Conservation (phyloP, 2,888 invertebrate species). For the Tenthredo livida region DNA sequence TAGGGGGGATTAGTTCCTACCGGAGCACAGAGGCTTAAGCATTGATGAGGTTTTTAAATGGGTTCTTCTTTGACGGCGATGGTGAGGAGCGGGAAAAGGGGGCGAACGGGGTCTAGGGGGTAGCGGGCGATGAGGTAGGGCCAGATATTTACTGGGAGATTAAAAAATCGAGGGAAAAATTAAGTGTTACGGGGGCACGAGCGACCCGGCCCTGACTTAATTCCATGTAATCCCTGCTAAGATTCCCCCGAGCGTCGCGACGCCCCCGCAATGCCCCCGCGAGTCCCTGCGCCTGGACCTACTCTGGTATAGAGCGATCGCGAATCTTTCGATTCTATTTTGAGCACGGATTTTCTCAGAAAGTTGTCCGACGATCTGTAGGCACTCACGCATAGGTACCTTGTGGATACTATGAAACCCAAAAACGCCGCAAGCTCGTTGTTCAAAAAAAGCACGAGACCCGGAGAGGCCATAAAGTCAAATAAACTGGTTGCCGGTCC, state of each 20-base stretch:
- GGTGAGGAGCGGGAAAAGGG: slow-evolving; percentile 55
- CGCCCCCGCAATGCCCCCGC: slow-evolving; percentile 54
- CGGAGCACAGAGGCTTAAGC: slow-evolving; percentile 77
- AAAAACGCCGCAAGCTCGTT: neutral
- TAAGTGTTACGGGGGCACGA: slow-evolving; percentile 77
- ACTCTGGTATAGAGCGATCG: slow-evolving; percentile 16
- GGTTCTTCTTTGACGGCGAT: slow-evolving; percentile 77
- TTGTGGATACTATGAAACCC: neutral
- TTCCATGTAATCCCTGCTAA: slow-evolving; percentile 77
- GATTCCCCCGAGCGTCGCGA: slow-evolving; percentile 67
- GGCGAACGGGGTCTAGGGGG: slow-evolving; percentile 52
- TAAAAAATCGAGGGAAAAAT: slow-evolving; percentile 79
- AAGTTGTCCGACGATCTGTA: neutral
- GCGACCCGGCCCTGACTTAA: slow-evolving; percentile 69
- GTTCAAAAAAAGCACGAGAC: neutral
- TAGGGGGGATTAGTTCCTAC: slow-evolving; percentile 78
- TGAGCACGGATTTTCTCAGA: neutral
- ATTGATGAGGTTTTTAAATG: slow-evolving; percentile 79
- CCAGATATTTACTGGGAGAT: slow-evolving; percentile 78
- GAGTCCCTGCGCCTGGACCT: slow-evolving; percentile 51
- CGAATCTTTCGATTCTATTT: slow-evolving; percentile 40
- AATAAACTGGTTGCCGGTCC: neutral
- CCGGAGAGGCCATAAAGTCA: neutral
- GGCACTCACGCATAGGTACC: neutral
- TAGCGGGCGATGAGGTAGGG: slow-evolving; percentile 57